A percentile compares a stretch with the other conserved stretches of the same genome.
Evolutionary conservation across 1,140 invertebrate genomes (phyloP).

Genomic region (Conus betulinus): DNA sequence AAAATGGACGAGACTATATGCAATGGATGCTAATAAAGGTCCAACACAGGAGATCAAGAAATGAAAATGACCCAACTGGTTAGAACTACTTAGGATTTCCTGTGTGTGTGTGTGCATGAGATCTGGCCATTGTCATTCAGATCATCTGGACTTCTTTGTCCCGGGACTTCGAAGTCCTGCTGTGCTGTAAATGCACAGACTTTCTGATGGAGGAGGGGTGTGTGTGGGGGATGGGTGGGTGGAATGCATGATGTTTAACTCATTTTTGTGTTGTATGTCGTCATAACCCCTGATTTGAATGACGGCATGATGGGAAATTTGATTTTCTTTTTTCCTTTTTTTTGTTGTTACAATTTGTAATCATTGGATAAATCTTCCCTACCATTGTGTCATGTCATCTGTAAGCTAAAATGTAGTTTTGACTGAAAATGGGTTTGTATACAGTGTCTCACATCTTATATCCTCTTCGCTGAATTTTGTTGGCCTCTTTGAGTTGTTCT

Average conservation of each 20-base stretch:
- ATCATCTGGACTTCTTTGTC: neutral
- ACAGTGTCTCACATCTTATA: neutral
- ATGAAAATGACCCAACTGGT: neutral
- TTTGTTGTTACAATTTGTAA: neutral
- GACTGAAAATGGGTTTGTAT: slow-evolving; percentile 2
- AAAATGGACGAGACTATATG: slow-evolving; percentile 87
- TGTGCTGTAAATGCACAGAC: neutral
- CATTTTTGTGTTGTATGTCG: neutral
- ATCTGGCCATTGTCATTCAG: neutral
- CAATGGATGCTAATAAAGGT: neutral
- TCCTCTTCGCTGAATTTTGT: neutral
- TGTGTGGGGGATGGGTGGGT: neutral
- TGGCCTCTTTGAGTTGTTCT: neutral
- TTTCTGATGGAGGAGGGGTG: neutral
- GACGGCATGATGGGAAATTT: neutral
- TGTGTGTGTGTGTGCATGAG: slow-evolving; percentile 1
- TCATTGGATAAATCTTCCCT: slow-evolving; percentile 2
- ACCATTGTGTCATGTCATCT: neutral
- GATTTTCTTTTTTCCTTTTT: neutral
- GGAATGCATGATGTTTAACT: slow-evolving; percentile 1
- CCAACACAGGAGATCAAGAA: neutral
- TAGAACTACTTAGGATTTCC: slow-evolving; percentile 11
- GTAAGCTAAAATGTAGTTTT: neutral
- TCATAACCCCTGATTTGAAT: neutral
- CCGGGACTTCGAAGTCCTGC: neutral